Conservation (phyloP, 2,888 invertebrate species). For the Herminia tarsipennalis region DNA sequence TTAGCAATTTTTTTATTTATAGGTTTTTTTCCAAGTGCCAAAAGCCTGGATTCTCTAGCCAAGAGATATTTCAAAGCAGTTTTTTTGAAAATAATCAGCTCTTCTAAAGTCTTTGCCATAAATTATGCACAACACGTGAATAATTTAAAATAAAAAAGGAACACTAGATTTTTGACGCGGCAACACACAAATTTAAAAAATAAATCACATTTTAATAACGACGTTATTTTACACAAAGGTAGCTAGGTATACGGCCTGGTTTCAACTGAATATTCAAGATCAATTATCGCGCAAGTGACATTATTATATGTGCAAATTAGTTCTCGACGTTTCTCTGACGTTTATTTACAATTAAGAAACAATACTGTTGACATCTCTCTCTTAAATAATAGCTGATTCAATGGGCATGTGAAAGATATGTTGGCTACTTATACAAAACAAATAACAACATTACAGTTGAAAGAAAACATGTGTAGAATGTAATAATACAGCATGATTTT, state of each 20-base stretch:
- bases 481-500: too few species aligned
- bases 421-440: too few species aligned
- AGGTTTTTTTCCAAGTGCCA: conserved; percentile 67
- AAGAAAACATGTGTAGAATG: too few species aligned
- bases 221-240: conserved; percentile 22
- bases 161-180: too few species aligned
- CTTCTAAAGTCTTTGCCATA: conserved; percentile 75
- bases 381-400: background rate
- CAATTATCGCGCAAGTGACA: conserved; percentile 54
- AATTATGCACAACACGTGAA: conserved; percentile 24
- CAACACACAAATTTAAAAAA: background rate
- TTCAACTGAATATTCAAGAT: conserved; percentile 50
- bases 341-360: conserved; percentile 2
- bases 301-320: conserved; percentile 24
- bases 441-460: too few species aligned
- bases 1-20: conserved; percentile 73
- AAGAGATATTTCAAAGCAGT: conserved; percentile 65
- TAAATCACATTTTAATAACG: conserved; percentile 20
- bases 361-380: conserved; percentile 4
- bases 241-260: conserved; percentile 19
- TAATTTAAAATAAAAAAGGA: background rate
- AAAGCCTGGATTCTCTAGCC: conserved; percentile 64
- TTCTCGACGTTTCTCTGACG: conserved; percentile 7
- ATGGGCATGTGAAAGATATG: too few species aligned
- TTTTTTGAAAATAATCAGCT: conserved; percentile 66